Conservation (phyloP, 1,140 invertebrate species). For the Drosophila melanogaster region Release_6_plus_ISO1_MT NC_004354.4:10607501-10608000, state of each 20-base stretch:
- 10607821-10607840: conserved; percentile 44
- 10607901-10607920: conserved; percentile 45
- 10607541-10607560: conserved; percentile 78
- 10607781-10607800: conserved; percentile 62
- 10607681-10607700: conserved; percentile 64
- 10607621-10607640: conserved; percentile 80
- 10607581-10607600: conserved; percentile 77
- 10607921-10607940: conserved; percentile 20
- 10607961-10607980: conserved; percentile 24
- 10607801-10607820: conserved; percentile 47
- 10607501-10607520: conserved; percentile 71
- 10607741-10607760: conserved; percentile 54
- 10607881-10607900: conserved; percentile 26
- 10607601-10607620: conserved; percentile 82
- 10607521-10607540: conserved; percentile 74
- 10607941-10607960: conserved; percentile 18
- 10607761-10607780: conserved; percentile 54
- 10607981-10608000: conserved; percentile 19
- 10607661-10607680: conserved; percentile 64
- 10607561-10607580: conserved; percentile 81
- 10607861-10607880: conserved; percentile 7
- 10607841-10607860: conserved; percentile 30
- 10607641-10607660: conserved; percentile 78
- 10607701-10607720: conserved; percentile 49
- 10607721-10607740: conserved; percentile 52